Base-by-base conservation (phyloP, 2,113 vertebrate genomes). In the Sorex araneus region DNA sequence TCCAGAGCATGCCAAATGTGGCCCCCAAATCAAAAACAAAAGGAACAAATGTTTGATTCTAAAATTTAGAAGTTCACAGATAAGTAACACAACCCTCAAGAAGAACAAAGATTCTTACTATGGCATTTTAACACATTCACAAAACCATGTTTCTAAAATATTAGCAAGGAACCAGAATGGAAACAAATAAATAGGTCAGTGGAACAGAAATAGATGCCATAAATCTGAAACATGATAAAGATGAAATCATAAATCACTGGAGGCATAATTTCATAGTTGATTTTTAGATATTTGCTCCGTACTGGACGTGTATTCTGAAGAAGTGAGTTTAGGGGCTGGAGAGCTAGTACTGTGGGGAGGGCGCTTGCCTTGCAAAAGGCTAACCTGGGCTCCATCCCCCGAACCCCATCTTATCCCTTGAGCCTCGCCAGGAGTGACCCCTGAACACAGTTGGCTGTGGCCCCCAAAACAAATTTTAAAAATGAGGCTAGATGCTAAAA, bases 11-110 rank as follows among this genome's bases (percentile, higher is more conserved):
- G 57, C 2, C 57, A 60, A 21, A 21, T 60, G 57, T 60, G 57
- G 1, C 21, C 57, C 57, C 8, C 57, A 60, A 21, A 8, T 7
- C 57, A 4, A 21, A 60, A 60, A 19, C 18, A 23, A 54, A 60
- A 23, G 57, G 18, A 60, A 60, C 57, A 60, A 23, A 60, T 2
- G 18, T 60, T 45, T 69, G 8, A 87, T 69, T 87, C 34, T 82
- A 16, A 82, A 92, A 75, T 34, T 32, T 81, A 69, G n/a, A 79
- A 74, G 12, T 67, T 76, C 70, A 82, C 23, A 47, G 70, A 76
- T 84, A 60, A 77, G 28, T 82, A 75, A 75, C 47, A 79, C 19
- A n/a, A 63, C 34, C 81, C 67, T 45, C 16, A 87, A 67, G 82
- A 78, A 79, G 64, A 76, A 2, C 30, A 76, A 12, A 18, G 34